Base-by-base conservation (phyloP, 2,888 invertebrate genomes). In the Euspilapteryx auroguttella region DNA sequence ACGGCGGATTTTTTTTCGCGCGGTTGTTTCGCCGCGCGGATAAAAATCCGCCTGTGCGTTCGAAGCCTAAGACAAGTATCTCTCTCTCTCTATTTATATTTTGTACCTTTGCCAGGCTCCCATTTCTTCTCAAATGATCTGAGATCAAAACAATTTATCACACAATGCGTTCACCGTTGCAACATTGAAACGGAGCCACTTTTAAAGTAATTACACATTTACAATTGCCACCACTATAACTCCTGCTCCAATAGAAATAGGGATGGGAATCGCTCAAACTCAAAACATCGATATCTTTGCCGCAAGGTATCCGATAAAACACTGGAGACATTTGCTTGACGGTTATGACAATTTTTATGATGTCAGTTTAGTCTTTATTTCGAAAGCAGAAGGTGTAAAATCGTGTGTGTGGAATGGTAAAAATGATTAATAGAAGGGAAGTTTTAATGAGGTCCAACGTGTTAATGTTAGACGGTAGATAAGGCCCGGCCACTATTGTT, bases 391-490 rank as follows among this genome's bases (percentile, higher is more conserved):
- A 21, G 3, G 24, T 12, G n/a, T 20, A 4, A 8, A 4, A 20
- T 20, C 20, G 1, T 15, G 4, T 11, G 5, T 11, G 14, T 15
- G 22, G n/a, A 2, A n/a, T 10, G 10, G 11, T 14, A 12, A 12
- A 23, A n/a, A 27, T 26, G 14, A 21, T 15, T 25, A 12, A 4
- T 25, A 11, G 39, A 36, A 40, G 43, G 44, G 40, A 46, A 51
- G 49, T 49, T 56, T 49, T 66, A 64, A 66, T 62, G 53, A 64
- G 58, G 41, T 47, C 50, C 55, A 56, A 59, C 55, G 59, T 63
- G 64, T 65, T 64, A 65, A 65, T 62, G 61, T 51, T 54, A 50
- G 42, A 50, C n/a, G n/a, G n/a, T n/a, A n/a, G n/a, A n/a, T n/a
- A n/a, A n/a, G n/a, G n/a, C n/a, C n/a, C n/a, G n/a, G n/a, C n/a